Base-by-base conservation (phyloP, 2,797 vertebrate genomes). In the Garrulus glandarius region DNA sequence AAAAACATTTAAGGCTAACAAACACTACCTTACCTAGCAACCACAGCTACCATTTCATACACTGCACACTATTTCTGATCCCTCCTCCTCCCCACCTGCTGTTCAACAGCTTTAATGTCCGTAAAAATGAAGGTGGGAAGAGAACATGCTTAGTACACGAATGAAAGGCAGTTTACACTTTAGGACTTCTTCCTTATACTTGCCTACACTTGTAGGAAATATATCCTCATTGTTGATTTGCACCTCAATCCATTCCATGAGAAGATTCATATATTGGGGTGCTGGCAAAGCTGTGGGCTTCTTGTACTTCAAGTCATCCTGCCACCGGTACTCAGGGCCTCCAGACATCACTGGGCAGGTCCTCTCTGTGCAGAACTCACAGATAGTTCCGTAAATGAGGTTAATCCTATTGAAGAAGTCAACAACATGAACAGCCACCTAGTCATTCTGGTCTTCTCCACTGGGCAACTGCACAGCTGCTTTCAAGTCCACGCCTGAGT, bases 341-440 rank as follows among this genome's bases (percentile, higher is more conserved):
- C 98, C 98, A 32, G 98, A 98, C 98, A 99, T 99, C 84, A 98
- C 97, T 8, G 98, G 98, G 76, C 98, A 99, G 76, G 97, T 98
- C 86, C 65, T 97, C 76, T 98, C 98, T 0, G 98, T 99, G 97
- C 98, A 99, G 97, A 98, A 98, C 89, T 99, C 98, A 76, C 98
- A 98, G 89, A 99, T 97, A 47, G 98, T 98, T 88, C 98, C 98
- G 15, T 99, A 99, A 96, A 99, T 98, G 30, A 99, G 98, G 92
- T 99, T 99, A 94, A 99, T 98, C 11, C 98, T 98, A 65, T 98
- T 99, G 97, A 99, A 99, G 96, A 99, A 99, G 97, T 99, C 98
- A 78, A 98, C 98, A 81, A 99, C 98, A 0, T 98, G 98, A 50
- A 98, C 98, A 1, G 98, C 98, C 68, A 98, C 98, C 98, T 98